phyloP scores from a whole-genome alignment of 2,797 vertebrate genomes.

The Aselliscus stoliczkanus region DNA sequence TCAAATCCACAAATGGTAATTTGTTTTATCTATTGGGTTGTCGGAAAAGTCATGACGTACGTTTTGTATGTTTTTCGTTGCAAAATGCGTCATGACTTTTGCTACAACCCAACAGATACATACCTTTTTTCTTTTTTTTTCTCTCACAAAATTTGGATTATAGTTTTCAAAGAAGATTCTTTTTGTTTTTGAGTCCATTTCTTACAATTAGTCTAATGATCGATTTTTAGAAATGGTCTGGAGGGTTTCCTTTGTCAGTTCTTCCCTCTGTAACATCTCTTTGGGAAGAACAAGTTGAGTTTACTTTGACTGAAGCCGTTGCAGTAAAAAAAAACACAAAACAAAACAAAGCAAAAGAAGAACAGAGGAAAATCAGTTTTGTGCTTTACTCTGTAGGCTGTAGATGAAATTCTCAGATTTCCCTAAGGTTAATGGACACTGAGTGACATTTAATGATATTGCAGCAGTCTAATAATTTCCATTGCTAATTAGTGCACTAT shows the following conservation, averaged over 20 bases:
- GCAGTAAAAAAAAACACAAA: not conserved
- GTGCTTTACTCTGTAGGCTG: not conserved
- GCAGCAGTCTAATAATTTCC: not conserved
- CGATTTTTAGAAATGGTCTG: not conserved
- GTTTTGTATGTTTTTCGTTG: no score
- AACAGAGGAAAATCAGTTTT: not conserved
- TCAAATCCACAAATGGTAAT: not conserved
- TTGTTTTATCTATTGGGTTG: not conserved
- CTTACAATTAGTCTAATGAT: conserved; percentile 59
- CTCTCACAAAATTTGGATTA: not conserved
- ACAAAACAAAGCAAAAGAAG: no score
- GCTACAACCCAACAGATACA: no score
- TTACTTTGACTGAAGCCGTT: conserved; percentile 12
- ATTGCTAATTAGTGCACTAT: not conserved
- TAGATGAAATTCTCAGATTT: not conserved
- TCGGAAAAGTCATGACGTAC: no score
- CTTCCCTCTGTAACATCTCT: not conserved
- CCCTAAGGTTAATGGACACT: not conserved
- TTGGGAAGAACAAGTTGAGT: conserved; percentile 22
- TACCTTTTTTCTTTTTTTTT: not conserved
- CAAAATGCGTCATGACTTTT: no score
- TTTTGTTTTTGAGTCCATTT: conserved; percentile 38
- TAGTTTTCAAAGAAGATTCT: conserved; percentile 10
- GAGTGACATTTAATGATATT: conserved; percentile 28
- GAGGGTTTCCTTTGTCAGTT: conserved; percentile 42